These are phyloP conservation scores for Uropsilus gracilis DNA, from an alignment of 2,113 vertebrate genomes.

Conservation along the genomic window DNA sequence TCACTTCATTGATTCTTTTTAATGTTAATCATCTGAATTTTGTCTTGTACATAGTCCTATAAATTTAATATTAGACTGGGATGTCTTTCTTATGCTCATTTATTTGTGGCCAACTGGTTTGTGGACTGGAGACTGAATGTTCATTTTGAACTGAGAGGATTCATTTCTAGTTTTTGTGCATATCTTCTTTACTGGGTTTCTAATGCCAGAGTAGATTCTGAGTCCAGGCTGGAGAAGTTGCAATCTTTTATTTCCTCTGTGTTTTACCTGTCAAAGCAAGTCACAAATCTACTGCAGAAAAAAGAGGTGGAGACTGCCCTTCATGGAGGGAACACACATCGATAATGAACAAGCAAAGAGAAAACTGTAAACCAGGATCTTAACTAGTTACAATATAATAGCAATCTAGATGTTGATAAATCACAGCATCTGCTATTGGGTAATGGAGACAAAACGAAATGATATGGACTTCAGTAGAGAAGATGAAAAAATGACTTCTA, in stretches of 20 bases:
- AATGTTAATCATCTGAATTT: not conserved
- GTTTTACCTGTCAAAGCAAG: not conserved
- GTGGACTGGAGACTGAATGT: no score
- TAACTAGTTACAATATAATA: not conserved
- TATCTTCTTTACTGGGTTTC: not conserved
- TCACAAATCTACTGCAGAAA: not conserved
- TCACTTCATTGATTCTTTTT: not conserved
- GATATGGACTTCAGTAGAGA: not conserved
- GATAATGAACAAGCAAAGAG: not conserved
- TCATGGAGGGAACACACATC: not conserved
- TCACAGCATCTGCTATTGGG: not conserved
- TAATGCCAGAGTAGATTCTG: not conserved
- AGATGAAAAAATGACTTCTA: not conserved
- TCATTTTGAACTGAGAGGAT: not conserved
- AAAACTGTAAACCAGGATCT: not conserved
- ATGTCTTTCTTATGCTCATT: not conserved
- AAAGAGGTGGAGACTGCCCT: not conserved
- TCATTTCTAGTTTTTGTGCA: not conserved
- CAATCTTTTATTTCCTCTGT: not conserved
- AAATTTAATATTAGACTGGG: not conserved
- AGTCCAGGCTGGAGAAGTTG: not conserved
- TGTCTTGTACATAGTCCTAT: not conserved
- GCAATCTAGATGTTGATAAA: not conserved
- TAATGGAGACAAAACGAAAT: not conserved
- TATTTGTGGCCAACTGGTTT: not conserved